Conservation (phyloP, 2,113 vertebrate genomes). For the Indicator indicator region DNA sequence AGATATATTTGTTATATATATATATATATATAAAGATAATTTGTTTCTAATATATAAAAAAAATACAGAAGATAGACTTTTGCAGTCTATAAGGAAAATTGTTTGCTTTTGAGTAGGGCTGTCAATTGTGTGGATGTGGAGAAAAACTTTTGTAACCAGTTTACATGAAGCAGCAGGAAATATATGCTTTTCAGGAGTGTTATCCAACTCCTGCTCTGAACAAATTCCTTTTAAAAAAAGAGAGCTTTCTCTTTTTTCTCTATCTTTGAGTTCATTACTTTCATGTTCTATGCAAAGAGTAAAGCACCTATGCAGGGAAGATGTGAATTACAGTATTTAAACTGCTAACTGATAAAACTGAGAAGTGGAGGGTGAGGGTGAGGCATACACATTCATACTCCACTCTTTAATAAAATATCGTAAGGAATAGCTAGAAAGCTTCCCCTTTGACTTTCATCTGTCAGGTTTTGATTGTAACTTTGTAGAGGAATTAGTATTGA, state of each 20-base stretch:
- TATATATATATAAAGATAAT: not conserved
- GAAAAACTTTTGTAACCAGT: not conserved
- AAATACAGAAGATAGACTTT: conserved; percentile 27
- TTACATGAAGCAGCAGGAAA: conserved; percentile 24
- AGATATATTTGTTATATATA: no score
- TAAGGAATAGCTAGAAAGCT: conserved; percentile 37
- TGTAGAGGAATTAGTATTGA: conserved; percentile 82
- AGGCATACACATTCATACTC: conserved; percentile 15
- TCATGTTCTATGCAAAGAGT: not conserved
- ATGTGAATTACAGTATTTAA: conserved; percentile 42
- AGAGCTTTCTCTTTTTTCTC: not conserved
- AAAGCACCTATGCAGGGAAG: not conserved
- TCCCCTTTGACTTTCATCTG: conserved; percentile 65
- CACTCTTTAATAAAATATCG: conserved; percentile 52
- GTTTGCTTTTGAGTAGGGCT: conserved; percentile 58
- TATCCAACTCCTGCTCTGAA: not conserved
- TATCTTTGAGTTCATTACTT: conserved; percentile 29
- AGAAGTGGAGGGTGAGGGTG: not conserved
- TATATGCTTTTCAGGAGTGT: not conserved
- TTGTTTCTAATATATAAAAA: conserved; percentile 67
- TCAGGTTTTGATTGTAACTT: conserved; percentile 69
- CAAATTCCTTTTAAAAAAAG: conserved; percentile 25
- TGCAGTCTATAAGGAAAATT: conserved; percentile 1
- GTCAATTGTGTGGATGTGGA: not conserved
- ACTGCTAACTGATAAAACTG: conserved; percentile 19